Base-by-base conservation (phyloP, 2,113 vertebrate species). In the Bos javanicus region DNA sequence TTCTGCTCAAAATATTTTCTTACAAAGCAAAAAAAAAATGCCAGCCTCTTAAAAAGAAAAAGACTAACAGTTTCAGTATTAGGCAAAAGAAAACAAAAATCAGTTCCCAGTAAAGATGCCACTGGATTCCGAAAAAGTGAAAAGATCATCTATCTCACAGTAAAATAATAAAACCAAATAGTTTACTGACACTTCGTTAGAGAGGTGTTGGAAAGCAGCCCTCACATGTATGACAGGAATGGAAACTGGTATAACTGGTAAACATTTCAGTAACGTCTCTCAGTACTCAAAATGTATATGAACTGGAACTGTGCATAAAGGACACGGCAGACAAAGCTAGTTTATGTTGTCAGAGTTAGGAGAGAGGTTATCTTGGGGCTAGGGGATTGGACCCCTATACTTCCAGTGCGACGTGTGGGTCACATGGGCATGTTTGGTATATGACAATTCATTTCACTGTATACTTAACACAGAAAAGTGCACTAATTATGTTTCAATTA, bases 1-100 rank as follows among this genome's bases (percentile, higher is more conserved):
- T 19, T 67, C 80, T 91, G 39, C 59, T 91, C 83, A 46, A 76
- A 86, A 82, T 11, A 57, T 48, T 80, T 83, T 76, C 43, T 67
- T 59, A 78, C 71, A 50, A 93, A 86, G 33, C 48, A n/a, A 82
- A 62, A 81, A 74, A 43, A 76, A 46, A 64, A 39, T 2, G 30
- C 19, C 30, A 90, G 23, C 4, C 5, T 92, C 57, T 78, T 21
- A 21, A 56, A 67, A 88, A 59, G 33, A 23, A 28, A 17, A 28
- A 89, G 25, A 81, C 8, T 15, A 67, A n/a, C 21, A n/a, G 26
- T 30, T 71, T 94, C 50, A 50, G 36, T 2, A 83, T 54, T 7
- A n/a, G 16, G 36, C 64, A 16, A 56, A 92, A 30, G 48, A 43
- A 59, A 52, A 67, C 56, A 88, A 64, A 64, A 56, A 15, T 1